A percentile compares a stretch with the other conserved stretches of the same genome.
Conservation (phyloP, 2,888 invertebrate species). For the Allygus modestus region DNA sequence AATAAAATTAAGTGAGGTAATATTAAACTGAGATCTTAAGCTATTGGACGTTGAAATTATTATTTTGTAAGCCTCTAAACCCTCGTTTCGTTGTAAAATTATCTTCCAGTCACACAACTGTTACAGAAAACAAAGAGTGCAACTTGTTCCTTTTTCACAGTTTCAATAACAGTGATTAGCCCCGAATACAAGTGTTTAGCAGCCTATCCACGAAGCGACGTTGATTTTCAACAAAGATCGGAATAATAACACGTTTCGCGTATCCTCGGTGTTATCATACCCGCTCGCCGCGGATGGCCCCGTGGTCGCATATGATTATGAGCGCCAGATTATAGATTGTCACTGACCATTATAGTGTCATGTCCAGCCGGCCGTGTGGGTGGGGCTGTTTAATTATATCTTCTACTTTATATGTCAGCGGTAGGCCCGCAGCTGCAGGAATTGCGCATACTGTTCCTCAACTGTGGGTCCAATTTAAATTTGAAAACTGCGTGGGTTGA, state of each 20-base stretch:
- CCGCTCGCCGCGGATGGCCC: slow-evolving; percentile 8
- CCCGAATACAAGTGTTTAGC: slow-evolving; percentile 28
- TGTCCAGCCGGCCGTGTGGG: slow-evolving; percentile 18
- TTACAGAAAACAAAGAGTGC: slow-evolving; percentile 1
- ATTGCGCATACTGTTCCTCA: slow-evolving; percentile 21
- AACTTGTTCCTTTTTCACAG: not conserved
- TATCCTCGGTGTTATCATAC: slow-evolving; percentile 19
- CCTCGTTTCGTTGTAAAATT: no score
- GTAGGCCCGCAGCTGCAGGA: slow-evolving; percentile 15
- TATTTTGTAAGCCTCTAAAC: no score
- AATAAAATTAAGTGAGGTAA: no score
- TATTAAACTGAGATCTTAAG: no score
- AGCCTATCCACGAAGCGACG: slow-evolving; percentile 17
- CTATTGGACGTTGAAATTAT: no score
- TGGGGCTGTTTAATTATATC: slow-evolving; percentile 28
- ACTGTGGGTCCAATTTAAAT: not conserved
- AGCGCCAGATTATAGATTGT: slow-evolving; percentile 41
- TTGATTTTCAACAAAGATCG: slow-evolving; percentile 42
- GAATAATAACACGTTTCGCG: slow-evolving; percentile 30
- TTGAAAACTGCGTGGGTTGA: slow-evolving; percentile 12
- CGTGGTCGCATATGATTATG: slow-evolving; percentile 33
- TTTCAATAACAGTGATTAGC: slow-evolving; percentile 34
- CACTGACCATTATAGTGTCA: slow-evolving; percentile 36
- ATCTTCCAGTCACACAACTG: not conserved
- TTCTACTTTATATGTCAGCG: slow-evolving; percentile 28